Evolutionary conservation across 2,113 vertebrate genomes (phyloP), one percentile per base, ranked within the genome.

Genomic region (Xerus inauris): DNA sequence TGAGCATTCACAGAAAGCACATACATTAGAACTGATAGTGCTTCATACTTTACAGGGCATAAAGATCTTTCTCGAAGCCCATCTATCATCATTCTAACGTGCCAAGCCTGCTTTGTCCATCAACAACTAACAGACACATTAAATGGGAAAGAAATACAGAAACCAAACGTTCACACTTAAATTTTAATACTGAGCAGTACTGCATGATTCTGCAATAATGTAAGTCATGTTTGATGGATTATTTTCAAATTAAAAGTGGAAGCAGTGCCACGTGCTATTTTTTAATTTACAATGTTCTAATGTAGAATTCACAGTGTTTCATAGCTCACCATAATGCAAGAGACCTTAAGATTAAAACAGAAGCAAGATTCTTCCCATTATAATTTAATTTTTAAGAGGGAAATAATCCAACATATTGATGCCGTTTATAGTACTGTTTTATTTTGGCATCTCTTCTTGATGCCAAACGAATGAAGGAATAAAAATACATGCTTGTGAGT

Each of bases 351-450:
- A 51, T 84, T 71, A 93, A 96, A 87, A 96, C 97, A 96, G 96
- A 95, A 91, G 86, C 38, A 85, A 96, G 97, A 86, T 86, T 69
- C 96, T 49, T 98, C 54, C 89, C 91, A 38, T 79, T 97, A 91
- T 49, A 94, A 76, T 92, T 80, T 94, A 94, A 93, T 20, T 32
- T 67, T 26, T 80, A 77, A 62, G 69, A 94, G 47, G 20, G 42
- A 64, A 87, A 80, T 79, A 87, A 73, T 9, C 17, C 12, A 59
- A 87, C 38, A 93, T 59, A 91, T 16, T 0, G 22, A 54, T 38
- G 7, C 45, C 32, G 67, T 80, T 84, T 92, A 30, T 24, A 62
- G 13, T n/a, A 38, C 40, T 40, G 5, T 72, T 82, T 42, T 35
- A n/a, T 40, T 86, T 35, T 79, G 47, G 30, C 8, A 40, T 16